phyloP scores from a whole-genome alignment of 2,888 invertebrate genomes.

The Meghimatium bilineatum region DNA sequence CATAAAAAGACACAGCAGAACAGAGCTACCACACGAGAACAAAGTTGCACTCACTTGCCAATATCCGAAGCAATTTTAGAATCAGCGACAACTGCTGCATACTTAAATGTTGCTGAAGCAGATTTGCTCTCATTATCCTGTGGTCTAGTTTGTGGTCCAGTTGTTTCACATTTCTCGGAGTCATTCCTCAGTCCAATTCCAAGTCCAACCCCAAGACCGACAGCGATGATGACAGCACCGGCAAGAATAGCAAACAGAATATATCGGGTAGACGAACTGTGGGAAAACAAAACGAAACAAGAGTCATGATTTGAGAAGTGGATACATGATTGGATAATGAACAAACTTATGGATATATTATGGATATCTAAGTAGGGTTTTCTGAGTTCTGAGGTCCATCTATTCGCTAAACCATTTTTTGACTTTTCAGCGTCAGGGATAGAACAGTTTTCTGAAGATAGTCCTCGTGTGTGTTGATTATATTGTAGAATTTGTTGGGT shows the following conservation, averaged over 20 bases:
- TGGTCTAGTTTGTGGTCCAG: neutral
- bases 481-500: too few species aligned
- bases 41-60: constrained; percentile 36
- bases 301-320: too few species aligned
- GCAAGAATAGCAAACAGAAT: constrained; percentile 46
- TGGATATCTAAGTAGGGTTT: too few species aligned
- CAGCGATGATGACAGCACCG: constrained; percentile 48
- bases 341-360: too few species aligned
- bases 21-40: neutral
- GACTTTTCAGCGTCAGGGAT: too few species aligned
- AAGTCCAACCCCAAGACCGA: constrained; percentile 50
- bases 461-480: too few species aligned
- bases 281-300: too few species aligned
- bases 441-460: too few species aligned
- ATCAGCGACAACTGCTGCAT: constrained; percentile 44
- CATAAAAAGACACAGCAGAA: too few species aligned
- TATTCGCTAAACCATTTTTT: too few species aligned
- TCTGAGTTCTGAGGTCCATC: too few species aligned
- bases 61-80: constrained; percentile 39
- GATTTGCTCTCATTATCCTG: constrained; percentile 12
- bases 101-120: constrained; percentile 1
- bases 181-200: constrained; percentile 46
- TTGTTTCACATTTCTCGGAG: neutral
- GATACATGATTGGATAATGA: too few species aligned
- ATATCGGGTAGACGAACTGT: constrained; percentile 29